Evolutionary conservation across 2,888 invertebrate genomes (phyloP).

Genomic region (Monopis laevigella): DNA sequence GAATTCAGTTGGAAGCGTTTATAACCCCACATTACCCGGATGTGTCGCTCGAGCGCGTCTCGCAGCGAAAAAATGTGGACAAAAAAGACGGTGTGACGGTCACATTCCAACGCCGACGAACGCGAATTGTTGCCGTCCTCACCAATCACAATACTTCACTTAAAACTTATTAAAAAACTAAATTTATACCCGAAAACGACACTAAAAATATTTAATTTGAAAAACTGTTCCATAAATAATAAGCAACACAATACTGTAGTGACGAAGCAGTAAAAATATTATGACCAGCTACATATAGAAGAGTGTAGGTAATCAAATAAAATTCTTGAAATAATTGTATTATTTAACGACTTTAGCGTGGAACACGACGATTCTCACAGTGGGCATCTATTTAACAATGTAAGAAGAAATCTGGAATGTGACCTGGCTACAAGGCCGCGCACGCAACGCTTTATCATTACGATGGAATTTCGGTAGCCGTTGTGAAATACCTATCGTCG

Average conservation of each 20-base stretch:
- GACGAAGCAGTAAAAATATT: not conserved
- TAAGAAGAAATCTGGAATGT: conserved; percentile 58
- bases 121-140: conserved; percentile 4
- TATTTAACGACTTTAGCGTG: conserved; percentile 9
- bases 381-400: conserved; percentile 39
- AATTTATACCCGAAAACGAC: not conserved
- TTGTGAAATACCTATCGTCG: conserved; percentile 12
- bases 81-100: conserved; percentile 27
- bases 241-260: not conserved
- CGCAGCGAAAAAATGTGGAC: conserved; percentile 25
- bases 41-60: conserved; percentile 28
- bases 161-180: not conserved
- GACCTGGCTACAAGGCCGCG: conserved; percentile 57
- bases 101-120: conserved; percentile 22
- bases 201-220: conserved; percentile 2
- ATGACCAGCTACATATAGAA: no score
- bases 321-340: conserved; percentile 10
- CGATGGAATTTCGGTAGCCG: conserved; percentile 12
- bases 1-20: conserved; percentile 6
- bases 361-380: conserved; percentile 13
- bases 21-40: conserved; percentile 26
- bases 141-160: not conserved
- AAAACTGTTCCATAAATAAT: conserved; percentile 1
- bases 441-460: conserved; percentile 10
- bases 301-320: not conserved